Base-by-base conservation (phyloP, 2,797 vertebrate genomes). In the Pseudomugil tenellus region DNA sequence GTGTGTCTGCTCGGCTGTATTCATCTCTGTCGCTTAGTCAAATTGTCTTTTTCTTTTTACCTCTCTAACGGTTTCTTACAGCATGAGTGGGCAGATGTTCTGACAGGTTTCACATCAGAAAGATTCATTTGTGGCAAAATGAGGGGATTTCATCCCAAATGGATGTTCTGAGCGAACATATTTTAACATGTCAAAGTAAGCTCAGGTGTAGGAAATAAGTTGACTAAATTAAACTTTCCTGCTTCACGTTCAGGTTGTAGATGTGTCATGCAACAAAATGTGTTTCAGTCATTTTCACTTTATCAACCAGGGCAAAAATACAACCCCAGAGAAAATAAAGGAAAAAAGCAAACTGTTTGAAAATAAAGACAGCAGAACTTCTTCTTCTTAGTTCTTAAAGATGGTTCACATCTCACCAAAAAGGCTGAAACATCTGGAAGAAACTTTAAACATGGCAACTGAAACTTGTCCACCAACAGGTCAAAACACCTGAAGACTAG, bases 1-100 rank as follows among this genome's bases (percentile, higher is more conserved):
- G 54, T 58, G 69, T 56, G 60, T 70, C 28, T 63, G 48, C 31
- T 32, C n/a, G 17, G 41, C 13, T 55, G 37, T 52, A 8, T 72
- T 39, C 39, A 19, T 17, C 16, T 61, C 1, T 7, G 17, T 59
- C 26, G 41, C 28, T 67, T 14, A n/a, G 57, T 11, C 16, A 3
- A 29, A 41, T 48, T 37, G 23, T 49, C 19, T 52, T 21, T 49
- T 2, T 46, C 21, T n/a, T 49, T 61, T 14, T 16, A 17, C 39
- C 10, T 46, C 26, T 61, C 35, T 26, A 2, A 57, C 4, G 26
- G 41, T 12, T 32, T 0, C 9, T 9, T 21, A 41, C 16, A 41
- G 39, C 31, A 3, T 39, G 13, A 52, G 12, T 19, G 0, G 2
- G 6, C 52, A 63, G 32, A 63, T 52, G 17, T 63, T 63, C 32